phyloP scores from a whole-genome alignment of 1,140 invertebrate species.

The Anoplophora glabripennis region DNA sequence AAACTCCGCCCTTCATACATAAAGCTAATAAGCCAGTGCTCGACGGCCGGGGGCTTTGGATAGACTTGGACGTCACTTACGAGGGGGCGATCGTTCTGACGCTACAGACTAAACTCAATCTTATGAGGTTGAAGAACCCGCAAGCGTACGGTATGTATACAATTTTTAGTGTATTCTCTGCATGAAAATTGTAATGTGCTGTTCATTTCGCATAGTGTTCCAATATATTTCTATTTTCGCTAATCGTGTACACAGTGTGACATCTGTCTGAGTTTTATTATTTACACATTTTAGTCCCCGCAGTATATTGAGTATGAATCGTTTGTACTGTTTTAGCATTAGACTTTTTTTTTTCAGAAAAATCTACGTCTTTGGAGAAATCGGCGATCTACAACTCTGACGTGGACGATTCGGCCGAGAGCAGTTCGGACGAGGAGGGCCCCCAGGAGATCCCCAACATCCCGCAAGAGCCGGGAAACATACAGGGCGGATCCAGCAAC shows the following conservation, averaged over 20 bases:
- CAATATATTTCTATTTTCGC: too few relatives aligned
- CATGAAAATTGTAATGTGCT: not conserved
- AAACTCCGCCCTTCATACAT: conserved; percentile 72
- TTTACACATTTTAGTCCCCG: too few relatives aligned
- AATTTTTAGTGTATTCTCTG: not conserved
- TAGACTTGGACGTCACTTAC: conserved; percentile 88
- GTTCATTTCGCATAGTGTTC: too few relatives aligned
- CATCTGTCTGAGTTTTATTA: too few relatives aligned
- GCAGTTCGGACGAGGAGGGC: conserved; percentile 79
- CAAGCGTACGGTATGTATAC: conserved; percentile 31
- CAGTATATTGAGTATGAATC: too few relatives aligned
- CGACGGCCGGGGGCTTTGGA: conserved; percentile 88
- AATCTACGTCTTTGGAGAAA: conserved; percentile 11
- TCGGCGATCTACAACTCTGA: conserved; percentile 75
- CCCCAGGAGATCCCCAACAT: conserved; percentile 44
- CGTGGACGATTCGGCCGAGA: conserved; percentile 89
- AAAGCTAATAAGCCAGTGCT: conserved; percentile 69
- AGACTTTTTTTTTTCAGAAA: not conserved
- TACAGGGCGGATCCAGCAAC: conserved; percentile 36
- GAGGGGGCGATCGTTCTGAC: conserved; percentile 84
- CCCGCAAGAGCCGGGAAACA: conserved; percentile 19
- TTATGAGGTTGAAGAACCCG: conserved; percentile 76
- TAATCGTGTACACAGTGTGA: too few relatives aligned
- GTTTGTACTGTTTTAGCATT: too few relatives aligned
- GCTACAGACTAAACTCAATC: conserved; percentile 92